These are phyloP conservation scores for Ranitomeya variabilis DNA, from an alignment of 2,113 vertebrate species.

Conservation along the genomic window DNA sequence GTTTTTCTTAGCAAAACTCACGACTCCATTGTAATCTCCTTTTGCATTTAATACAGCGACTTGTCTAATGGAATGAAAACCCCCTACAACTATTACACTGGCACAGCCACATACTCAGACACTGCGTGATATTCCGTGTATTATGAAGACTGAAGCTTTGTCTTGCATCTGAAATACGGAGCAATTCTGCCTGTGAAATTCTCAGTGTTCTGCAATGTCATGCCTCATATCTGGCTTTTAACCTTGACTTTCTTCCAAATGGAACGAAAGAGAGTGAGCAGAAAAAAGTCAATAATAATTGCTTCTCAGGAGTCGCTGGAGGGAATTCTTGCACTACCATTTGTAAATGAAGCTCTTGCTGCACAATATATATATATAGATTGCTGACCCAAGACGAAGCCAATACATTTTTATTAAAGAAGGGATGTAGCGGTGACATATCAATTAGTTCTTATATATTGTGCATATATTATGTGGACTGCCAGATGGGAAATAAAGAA, in stretches of 20 bases:
- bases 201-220: slow-evolving; percentile 46
- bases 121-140: background rate
- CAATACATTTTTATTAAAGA: background rate
- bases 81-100: background rate
- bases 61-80: background rate
- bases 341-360: slow-evolving; percentile 7
- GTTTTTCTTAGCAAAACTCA: background rate
- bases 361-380: background rate
- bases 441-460: background rate
- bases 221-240: slow-evolving; percentile 24
- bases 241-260: slow-evolving; percentile 52
- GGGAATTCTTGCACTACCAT: slow-evolving; percentile 17
- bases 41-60: slow-evolving; percentile 21
- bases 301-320: slow-evolving; percentile 27
- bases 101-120: background rate
- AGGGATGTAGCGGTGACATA: background rate
- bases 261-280: slow-evolving; percentile 6
- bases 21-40: slow-evolving; percentile 16
- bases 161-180: background rate
- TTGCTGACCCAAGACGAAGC: background rate
- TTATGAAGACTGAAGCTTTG: background rate
- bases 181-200: slow-evolving; percentile 5
- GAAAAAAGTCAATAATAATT: slow-evolving; percentile 55
- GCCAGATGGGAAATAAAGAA: background rate
- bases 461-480: background rate